Evolutionary conservation across 2,113 vertebrate genomes (phyloP).

Genomic region (Chascanopsetta lugubris): DNA sequence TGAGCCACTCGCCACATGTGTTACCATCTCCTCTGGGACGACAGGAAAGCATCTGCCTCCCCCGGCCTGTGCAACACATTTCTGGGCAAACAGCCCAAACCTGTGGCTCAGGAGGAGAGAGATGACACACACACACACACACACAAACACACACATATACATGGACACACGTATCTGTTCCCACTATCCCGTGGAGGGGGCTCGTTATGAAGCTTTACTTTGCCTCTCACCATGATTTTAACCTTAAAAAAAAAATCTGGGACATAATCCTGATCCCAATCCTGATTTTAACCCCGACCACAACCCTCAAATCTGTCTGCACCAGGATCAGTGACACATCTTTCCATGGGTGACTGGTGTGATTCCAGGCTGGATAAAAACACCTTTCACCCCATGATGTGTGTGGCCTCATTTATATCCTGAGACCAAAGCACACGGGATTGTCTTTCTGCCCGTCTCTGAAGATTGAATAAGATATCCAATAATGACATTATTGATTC

Average conservation of each 20-base stretch:
- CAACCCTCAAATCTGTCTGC: background rate
- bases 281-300: background rate
- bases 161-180: conserved; percentile 7
- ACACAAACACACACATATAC: conserved; percentile 8
- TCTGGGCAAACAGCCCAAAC: conserved; percentile 72
- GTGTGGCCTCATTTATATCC: background rate
- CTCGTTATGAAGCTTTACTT: background rate
- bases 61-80: conserved; percentile 69
- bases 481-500: conserved; percentile 27
- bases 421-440: background rate
- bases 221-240: background rate
- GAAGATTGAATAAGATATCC: conserved; percentile 35
- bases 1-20: conserved; percentile 72
- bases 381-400: conserved; percentile 7
- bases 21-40: conserved; percentile 72
- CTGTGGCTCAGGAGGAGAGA: conserved; percentile 51
- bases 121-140: conserved; percentile 19
- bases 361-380: conserved; percentile 7
- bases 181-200: background rate
- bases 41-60: conserved; percentile 78
- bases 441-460: conserved; percentile 35
- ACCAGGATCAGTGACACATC: background rate
- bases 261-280: background rate
- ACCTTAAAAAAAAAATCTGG: too few species aligned
- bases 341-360: background rate